These are phyloP conservation scores for Luperina nickerlii DNA, from an alignment of 2,888 invertebrate species.

Conservation along the genomic window DNA sequence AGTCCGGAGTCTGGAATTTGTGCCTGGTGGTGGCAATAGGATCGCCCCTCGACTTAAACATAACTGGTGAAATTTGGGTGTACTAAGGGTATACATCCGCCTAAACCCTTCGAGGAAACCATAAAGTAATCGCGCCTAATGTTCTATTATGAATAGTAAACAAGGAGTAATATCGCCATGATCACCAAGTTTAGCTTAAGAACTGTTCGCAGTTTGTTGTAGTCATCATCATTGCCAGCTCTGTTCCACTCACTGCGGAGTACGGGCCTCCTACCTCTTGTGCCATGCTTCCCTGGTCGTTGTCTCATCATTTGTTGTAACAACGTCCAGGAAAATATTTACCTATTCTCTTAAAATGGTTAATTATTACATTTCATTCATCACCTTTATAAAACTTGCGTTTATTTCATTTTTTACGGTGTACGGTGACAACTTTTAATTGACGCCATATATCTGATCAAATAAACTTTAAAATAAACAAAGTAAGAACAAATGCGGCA, in stretches of 20 bases:
- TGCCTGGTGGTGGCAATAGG: no score
- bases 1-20: no score
- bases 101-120: no score
- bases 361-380: not conserved
- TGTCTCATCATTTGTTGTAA: not conserved
- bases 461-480: constrained; percentile 5
- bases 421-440: not conserved
- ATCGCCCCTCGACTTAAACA: no score
- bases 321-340: not conserved
- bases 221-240: not conserved
- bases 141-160: no score
- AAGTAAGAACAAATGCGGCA: not conserved
- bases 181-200: not conserved
- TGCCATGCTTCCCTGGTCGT: not conserved
- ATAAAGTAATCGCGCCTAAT: no score
- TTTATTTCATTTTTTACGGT: not conserved
- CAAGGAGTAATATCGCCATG: not conserved
- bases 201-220: not conserved
- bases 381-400: not conserved
- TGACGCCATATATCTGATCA: not conserved
- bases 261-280: not conserved
- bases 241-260: not conserved
- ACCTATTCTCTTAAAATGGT: no score
- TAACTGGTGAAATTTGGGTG: no score
- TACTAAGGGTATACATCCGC: no score